Conservation (phyloP, 2,797 vertebrate species). For the Anableps anableps region DNA sequence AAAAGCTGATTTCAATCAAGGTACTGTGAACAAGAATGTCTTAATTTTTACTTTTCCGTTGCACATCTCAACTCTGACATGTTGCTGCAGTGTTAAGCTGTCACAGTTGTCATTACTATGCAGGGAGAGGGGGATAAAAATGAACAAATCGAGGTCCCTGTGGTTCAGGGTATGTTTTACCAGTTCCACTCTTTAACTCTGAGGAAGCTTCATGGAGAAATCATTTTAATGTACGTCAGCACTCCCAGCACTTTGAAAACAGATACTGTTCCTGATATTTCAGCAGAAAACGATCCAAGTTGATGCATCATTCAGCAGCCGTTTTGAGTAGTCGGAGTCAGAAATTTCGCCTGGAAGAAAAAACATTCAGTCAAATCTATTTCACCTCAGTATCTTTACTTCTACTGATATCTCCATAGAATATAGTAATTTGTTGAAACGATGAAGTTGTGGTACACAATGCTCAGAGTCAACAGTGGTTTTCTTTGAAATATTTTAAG, state of each 20-base stretch:
- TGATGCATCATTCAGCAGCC: conserved; percentile 9
- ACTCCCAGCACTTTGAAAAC: conserved; percentile 46
- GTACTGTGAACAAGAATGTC: conserved; percentile 58
- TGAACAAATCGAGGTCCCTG: not conserved
- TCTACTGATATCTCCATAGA: not conserved
- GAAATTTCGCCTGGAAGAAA: conserved; percentile 2
- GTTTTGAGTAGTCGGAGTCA: conserved; percentile 36
- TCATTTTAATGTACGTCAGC: conserved; percentile 12
- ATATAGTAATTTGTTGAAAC: not conserved
- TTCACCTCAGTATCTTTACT: not conserved
- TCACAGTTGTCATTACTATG: conserved; percentile 39
- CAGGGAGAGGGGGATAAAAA: conserved; percentile 21
- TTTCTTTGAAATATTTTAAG: not conserved
- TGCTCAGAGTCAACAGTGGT: not conserved
- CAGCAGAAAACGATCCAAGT: conserved; percentile 7
- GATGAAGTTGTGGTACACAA: not conserved
- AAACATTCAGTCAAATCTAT: not conserved
- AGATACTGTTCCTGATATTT: conserved; percentile 4
- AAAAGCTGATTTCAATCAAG: conserved; percentile 32
- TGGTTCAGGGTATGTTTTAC: conserved; percentile 4
- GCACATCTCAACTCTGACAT: conserved; percentile 33
- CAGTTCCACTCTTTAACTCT: conserved; percentile 7
- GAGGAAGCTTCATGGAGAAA: conserved; percentile 9
- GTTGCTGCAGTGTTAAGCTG: conserved; percentile 36
- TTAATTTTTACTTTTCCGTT: conserved; percentile 34